Evolutionary conservation across 2,888 invertebrate genomes (phyloP).

Genomic region (Zygogramma bicolorata): DNA sequence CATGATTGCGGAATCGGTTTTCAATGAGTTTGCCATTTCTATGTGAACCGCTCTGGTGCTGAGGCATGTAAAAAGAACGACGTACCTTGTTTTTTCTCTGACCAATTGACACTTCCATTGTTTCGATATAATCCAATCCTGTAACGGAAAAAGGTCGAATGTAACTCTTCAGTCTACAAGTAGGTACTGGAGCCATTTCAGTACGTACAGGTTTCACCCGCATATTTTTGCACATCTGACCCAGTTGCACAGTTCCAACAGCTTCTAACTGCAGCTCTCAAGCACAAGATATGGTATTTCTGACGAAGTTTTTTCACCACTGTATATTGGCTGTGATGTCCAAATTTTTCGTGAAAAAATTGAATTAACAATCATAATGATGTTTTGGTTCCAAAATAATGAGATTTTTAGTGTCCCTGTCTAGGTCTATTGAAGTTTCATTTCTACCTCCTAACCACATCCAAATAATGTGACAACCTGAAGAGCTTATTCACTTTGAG

Average conservation of each 20-base stretch:
- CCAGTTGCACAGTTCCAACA: neutral
- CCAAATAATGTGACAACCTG: too few species aligned
- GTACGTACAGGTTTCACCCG: neutral
- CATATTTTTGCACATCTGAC: neutral
- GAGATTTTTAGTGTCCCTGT: too few species aligned
- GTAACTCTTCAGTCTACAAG: neutral
- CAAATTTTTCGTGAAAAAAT: neutral
- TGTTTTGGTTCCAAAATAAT: too few species aligned
- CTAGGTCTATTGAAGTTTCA: too few species aligned
- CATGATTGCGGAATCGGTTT: neutral
- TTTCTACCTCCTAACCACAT: too few species aligned
- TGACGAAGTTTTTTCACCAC: too few species aligned
- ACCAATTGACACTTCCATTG: neutral
- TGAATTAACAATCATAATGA: too few species aligned
- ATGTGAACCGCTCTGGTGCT: neutral
- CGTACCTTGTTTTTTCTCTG: neutral
- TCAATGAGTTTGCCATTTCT: neutral
- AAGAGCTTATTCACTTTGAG: too few species aligned
- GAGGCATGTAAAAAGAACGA: neutral
- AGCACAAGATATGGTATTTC: neutral
- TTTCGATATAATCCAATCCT: neutral
- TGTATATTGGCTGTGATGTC: neutral
- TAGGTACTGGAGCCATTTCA: neutral
- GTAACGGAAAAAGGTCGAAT: neutral
- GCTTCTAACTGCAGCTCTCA: neutral